A percentile compares a stretch with the other conserved stretches of the same genome.
These are phyloP conservation scores for Philereme transversata DNA, from an alignment of 2,888 invertebrate genomes.

Conservation along the genomic window DNA sequence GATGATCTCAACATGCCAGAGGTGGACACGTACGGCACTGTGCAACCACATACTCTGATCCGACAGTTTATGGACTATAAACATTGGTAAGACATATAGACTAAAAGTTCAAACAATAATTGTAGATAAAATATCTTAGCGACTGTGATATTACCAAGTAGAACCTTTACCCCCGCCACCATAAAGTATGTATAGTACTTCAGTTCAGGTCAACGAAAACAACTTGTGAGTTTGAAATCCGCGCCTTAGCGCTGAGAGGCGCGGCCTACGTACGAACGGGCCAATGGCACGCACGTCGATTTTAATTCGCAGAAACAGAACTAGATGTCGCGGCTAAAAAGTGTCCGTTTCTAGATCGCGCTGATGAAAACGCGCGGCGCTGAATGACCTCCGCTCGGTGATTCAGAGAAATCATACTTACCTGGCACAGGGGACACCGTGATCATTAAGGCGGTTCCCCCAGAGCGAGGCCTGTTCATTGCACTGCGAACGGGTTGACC, in stretches of 20 bases:
- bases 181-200: no score
- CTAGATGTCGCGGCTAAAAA: constrained; percentile 19
- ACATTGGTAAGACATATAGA: constrained; percentile 88
- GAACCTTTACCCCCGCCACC: no score
- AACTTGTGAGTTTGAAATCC: not conserved
- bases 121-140: no score
- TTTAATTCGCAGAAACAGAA: not conserved
- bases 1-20: constrained; percentile 99
- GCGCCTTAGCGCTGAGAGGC: not conserved
- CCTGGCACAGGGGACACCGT: no score
- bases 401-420: constrained; percentile 12
- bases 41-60: constrained; percentile 96
- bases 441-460: constrained; percentile 13
- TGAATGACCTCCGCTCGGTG: not conserved
- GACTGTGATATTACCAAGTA: no score
- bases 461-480: constrained; percentile 23
- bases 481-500: constrained; percentile 27
- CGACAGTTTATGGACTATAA: constrained; percentile 96
- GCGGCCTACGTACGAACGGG: not conserved
- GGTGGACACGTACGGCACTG: constrained; percentile 96
- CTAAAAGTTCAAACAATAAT: no score
- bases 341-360: constrained; percentile 14
- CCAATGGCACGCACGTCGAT: not conserved
- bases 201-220: no score
- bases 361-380: constrained; percentile 21